Evolutionary conservation across 2,797 vertebrate genomes (phyloP).

Genomic region (Lindbergichthys nudifrons): DNA sequence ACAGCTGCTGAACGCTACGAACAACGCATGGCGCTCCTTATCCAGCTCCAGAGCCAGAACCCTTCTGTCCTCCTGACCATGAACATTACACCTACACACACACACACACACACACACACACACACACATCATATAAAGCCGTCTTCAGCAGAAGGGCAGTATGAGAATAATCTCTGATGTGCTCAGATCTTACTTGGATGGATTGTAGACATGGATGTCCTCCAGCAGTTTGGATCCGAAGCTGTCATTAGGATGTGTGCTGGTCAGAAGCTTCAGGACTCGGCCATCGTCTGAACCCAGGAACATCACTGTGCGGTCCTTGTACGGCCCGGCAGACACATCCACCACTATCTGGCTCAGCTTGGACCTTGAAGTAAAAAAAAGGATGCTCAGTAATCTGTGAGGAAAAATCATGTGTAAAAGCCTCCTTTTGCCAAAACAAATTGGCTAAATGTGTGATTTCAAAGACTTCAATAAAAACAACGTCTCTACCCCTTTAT

Average conservation of each 20-base stretch:
- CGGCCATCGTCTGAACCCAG: slow-evolving; percentile 94
- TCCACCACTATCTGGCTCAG: slow-evolving; percentile 92
- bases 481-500: not conserved
- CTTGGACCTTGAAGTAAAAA: slow-evolving; percentile 83
- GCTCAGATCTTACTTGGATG: slow-evolving; percentile 80
- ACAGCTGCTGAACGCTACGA: slow-evolving; percentile 92
- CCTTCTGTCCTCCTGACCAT: slow-evolving; percentile 88
- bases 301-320: slow-evolving; percentile 93
- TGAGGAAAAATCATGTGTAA: not conserved
- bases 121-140: no score
- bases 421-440: not conserved
- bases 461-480: not conserved
- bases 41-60: slow-evolving; percentile 93
- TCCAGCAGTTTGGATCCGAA: slow-evolving; percentile 91
- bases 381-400: not conserved
- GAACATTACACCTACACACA: slow-evolving; percentile 85
- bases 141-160: not conserved
- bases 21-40: slow-evolving; percentile 90
- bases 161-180: rapidly evolving
- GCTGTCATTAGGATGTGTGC: slow-evolving; percentile 86
- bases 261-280: slow-evolving; percentile 93
- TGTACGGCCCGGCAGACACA: slow-evolving; percentile 88
- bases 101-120: no score
- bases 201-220: slow-evolving; percentile 93
- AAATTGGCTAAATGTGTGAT: not conserved